Evolutionary conservation across 2,888 invertebrate genomes (phyloP), one percentile per base, ranked within the genome.

Genomic region (Deilephila elpenor): DNA sequence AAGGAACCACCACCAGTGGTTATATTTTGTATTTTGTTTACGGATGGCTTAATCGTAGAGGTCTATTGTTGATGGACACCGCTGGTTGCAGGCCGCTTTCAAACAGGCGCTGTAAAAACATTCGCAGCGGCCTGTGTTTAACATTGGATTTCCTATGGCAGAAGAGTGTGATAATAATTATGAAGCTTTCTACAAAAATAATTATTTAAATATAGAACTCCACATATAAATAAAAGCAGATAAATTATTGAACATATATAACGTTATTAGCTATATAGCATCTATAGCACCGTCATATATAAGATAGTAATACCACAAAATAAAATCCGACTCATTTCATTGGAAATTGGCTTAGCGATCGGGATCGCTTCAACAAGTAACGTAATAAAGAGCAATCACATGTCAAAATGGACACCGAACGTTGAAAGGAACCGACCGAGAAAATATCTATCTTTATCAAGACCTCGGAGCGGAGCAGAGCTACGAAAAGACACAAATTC

Each of bases 371-470:
- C n/a, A n/a, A 56, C 56, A 56, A 19, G 56, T 56, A 56, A 56
- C 56, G 56, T 56, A 56, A 56, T 56, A 56, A 56, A 56, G 56
- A 56, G 56, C 56, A 56, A 56, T 56, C 56, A 56, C 56, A 56
- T 56, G 56, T 56, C 56, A 56, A 56, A 56, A 56, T n/a, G 56
- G 56, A 56, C n/a, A 17, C n/a, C n/a, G 56, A 56, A 56, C n/a
- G 56, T n/a, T n/a, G n/a, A 56, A 56, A 19, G 56, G 56, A 19
- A n/a, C 56, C n/a, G 19, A 56, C 56, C 56, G 56, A 19, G n/a
- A n/a, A 56, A 44, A 44, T 44, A 44, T 44, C 11, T 44, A 56
- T 56, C 56, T 56, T 11, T 44, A 44, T 44, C 14, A 44, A 44
- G 44, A 44, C 3, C 14, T 44, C 44, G 44, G 44, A 44, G 56